Evolutionary conservation across 1,140 invertebrate genomes (phyloP), one percentile per base, ranked within the genome.

Genomic region (Akabosia matsudoensis): DNA sequence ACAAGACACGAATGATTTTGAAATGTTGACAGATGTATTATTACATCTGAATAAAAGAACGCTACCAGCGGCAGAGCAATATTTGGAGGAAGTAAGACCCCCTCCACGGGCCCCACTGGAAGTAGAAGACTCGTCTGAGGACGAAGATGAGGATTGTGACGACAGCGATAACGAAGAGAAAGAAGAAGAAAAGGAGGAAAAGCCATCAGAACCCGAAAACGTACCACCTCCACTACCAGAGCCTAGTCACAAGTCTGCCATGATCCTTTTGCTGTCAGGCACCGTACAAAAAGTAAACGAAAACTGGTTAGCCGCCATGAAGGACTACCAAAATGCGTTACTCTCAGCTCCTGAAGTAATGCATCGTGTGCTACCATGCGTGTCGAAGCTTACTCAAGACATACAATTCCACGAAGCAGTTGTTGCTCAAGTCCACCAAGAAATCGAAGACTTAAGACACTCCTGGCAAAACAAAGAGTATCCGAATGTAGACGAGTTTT

Each of bases 361-460:
- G 56, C 73, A 79, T 16, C 24, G 75, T 26, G 45, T 79, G 14
- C 61, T 76, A 0, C 78, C 78, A 14, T 76, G 75, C 30, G 74
- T 79, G 22, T 76, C 75, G 10, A 74, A 74, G 28, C 33, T 79
- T 22, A 67, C 26, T 31, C 78, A 79, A 45, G 78, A 79, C 45
- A 56, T 72, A 33, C 37, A 74, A 37, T 75, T 79, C 37, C 78
- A 79, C 28, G 75, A 76, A 34, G 72, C 71, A 24, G 51, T 79
- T 3, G 24, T 79, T 1, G n/a, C 1, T 16, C 33, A 74, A 73
- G 78, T 79, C 22, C 24, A 71, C 16, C 3, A n/a, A 7, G 75
- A 79, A 72, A 54, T 76, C 14, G 52, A 61, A 22, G 26, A 76
- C 3, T 45, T 79, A 0, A 64, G 74, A 79, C 10, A 33, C 16